Percentiles rank a stretch among this genome's conserved stretches.
These are phyloP conservation scores for Pristionchus entomophagus DNA, from an alignment of 2,888 invertebrate genomes.

Conservation along the genomic window DNA sequence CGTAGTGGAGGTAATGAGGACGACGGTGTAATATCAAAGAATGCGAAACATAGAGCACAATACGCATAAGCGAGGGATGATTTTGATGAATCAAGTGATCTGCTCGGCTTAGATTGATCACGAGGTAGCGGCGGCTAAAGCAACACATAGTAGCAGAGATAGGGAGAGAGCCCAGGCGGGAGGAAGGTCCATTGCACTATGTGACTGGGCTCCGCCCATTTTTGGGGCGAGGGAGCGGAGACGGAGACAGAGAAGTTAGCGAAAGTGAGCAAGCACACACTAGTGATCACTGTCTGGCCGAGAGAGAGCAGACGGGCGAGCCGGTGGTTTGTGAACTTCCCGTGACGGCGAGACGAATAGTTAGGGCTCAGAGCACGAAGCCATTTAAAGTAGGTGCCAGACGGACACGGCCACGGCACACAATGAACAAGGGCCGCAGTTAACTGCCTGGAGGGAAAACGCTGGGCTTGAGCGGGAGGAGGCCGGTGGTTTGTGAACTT, in stretches of 20 bases:
- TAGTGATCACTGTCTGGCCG: not conserved
- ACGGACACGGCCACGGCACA: too few relatives aligned
- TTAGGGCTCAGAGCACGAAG: not conserved
- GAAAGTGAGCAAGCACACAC: conserved; percentile 12
- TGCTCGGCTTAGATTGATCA: not conserved
- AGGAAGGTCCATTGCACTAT: conserved; percentile 46
- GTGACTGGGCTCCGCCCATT: conserved; percentile 37
- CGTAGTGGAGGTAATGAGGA: not conserved
- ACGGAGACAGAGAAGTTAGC: conserved; percentile 28
- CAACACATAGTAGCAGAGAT: not conserved
- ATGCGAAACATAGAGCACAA: too few relatives aligned
- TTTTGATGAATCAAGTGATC: not conserved
- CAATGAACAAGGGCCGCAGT: too few relatives aligned
- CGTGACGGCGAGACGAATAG: conserved; percentile 12
- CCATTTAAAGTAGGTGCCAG: too few relatives aligned
- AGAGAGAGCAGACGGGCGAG: too few relatives aligned
- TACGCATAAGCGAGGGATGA: not conserved
- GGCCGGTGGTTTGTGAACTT: not conserved
- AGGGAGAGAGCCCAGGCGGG: not conserved
- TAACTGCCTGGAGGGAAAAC: not conserved
- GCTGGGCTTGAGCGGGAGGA: not conserved
- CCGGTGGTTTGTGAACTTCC: too few relatives aligned
- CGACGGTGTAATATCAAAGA: not conserved
- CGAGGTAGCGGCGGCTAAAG: not conserved
- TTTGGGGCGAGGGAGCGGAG: not conserved